These are phyloP conservation scores for Laticauda colubrina DNA, from an alignment of 2,113 vertebrate species.

Conservation along the genomic window DNA sequence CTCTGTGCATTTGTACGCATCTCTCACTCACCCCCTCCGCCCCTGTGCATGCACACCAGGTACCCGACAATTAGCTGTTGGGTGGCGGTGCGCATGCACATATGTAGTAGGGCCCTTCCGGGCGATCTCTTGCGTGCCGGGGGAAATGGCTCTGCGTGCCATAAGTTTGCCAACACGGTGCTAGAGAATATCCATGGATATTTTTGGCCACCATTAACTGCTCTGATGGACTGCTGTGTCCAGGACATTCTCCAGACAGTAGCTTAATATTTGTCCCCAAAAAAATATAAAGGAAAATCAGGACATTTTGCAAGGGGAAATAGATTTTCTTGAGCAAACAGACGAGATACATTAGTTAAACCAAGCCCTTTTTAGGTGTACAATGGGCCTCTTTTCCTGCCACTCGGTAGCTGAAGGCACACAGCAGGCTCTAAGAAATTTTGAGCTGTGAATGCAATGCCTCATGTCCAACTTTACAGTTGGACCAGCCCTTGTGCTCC, in stretches of 20 bases:
- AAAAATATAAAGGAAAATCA: background rate
- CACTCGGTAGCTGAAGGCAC: slow-evolving; percentile 22
- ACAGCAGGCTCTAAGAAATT: background rate
- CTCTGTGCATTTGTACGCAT: too few relatives aligned
- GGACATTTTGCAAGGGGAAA: background rate
- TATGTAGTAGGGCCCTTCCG: too few relatives aligned
- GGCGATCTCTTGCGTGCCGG: too few relatives aligned
- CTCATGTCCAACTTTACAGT: slow-evolving; percentile 40
- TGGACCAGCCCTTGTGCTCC: slow-evolving; percentile 36
- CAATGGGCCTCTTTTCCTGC: background rate
- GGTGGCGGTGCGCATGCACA: too few relatives aligned
- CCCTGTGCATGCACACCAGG: too few relatives aligned
- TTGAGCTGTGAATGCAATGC: slow-evolving; percentile 33
- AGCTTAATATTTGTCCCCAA: background rate
- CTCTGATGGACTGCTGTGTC: background rate
- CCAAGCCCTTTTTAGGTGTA: background rate
- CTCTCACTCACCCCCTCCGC: too few relatives aligned
- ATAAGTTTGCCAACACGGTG: rapidly evolving
- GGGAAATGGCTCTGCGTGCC: too few relatives aligned
- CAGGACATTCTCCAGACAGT: background rate
- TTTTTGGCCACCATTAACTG: background rate
- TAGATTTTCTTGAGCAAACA: background rate
- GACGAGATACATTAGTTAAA: background rate
- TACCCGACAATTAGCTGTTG: too few relatives aligned
- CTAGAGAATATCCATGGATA: background rate